Evolutionary conservation across 2,797 vertebrate species (phyloP), one percentile per base, ranked within the genome.

Genomic region (Dendrocincla tyrannina): DNA sequence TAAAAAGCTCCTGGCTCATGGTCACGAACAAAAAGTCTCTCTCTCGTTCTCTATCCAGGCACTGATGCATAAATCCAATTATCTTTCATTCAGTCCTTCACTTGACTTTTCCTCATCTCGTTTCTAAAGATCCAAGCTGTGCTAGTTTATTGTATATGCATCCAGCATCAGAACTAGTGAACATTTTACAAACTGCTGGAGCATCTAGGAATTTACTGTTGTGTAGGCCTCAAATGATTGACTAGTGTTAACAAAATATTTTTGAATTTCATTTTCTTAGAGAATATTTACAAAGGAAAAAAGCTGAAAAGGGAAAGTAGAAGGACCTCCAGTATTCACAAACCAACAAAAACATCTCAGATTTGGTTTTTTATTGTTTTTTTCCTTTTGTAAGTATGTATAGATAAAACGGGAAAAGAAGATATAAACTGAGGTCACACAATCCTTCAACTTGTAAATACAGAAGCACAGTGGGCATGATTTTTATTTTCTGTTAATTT

Each of bases 21-120:
- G 15, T 7, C 37, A n/a, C 30, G 28, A 85, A 56, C 8, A 63
- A 64, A 79, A 77, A 7, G 15, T 13, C 49, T 28, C 6, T 30
- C 50, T 52, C 28, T 50, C 10, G 52, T 16, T 73, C 22, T 78
- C 25, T 76, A 56, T 53, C 33, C 33, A 58, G 56, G 22, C 49
- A 59, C 32, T 72, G 69, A 75, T 86, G 58, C 69, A 81, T 68
- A 91, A 94, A 94, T 90, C 62, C 53, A 91, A 68, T 81, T 90
- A 81, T 72, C 46, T 86, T 86, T 90, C 66, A 91, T 90, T 91
- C 80, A 68, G 46, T 88, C 66, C 77, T 90, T 90, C 64, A 59
- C 52, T 60, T 84, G 74, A 86, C 37, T 93, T 89, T 87, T 86
- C 35, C n/a, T 68, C 66, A 58, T 75, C 73, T 94, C 39, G 35